A percentile compares a stretch with the other conserved stretches of the same genome.
phyloP scores from a whole-genome alignment of 2,888 invertebrate species.

The Plagiodera versicolora region DNA sequence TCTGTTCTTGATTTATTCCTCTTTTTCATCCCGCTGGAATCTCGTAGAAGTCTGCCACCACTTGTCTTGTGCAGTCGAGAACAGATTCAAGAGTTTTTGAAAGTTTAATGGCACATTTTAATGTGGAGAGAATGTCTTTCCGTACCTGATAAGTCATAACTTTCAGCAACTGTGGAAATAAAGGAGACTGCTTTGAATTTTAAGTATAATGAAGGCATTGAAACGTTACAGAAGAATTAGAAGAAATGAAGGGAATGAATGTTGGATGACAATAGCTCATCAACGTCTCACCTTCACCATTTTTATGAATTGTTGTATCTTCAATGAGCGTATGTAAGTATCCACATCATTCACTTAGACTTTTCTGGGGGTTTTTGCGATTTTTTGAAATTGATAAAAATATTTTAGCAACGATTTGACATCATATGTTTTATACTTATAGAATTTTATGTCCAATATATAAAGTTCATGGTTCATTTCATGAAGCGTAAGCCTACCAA shows the following conservation, averaged over 20 bases:
- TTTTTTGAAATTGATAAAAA: too few relatives aligned
- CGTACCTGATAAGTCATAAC: constrained; percentile 27
- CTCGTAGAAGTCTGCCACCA: constrained; percentile 24
- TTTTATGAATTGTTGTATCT: neutral
- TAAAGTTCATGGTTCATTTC: too few relatives aligned
- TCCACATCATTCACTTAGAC: too few relatives aligned
- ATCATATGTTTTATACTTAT: too few relatives aligned
- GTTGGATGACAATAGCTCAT: neutral
- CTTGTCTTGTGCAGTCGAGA: constrained; percentile 28
- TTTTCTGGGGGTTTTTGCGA: too few relatives aligned
- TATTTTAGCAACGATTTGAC: too few relatives aligned
- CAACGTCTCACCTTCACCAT: neutral
- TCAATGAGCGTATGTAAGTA: too few relatives aligned
- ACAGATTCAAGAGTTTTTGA: constrained; percentile 28
- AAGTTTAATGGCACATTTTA: constrained; percentile 32
- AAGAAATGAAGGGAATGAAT: neutral
- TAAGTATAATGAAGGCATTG: constrained; percentile 22
- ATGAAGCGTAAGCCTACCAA: too few relatives aligned
- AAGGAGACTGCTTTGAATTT: constrained; percentile 22
- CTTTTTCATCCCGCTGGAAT: constrained; percentile 29
- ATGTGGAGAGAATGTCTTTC: constrained; percentile 25
- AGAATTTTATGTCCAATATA: too few relatives aligned
- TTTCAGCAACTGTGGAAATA: constrained; percentile 20
- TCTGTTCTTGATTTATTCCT: constrained; percentile 36
- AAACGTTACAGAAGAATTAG: neutral